Evolutionary conservation across 1,140 invertebrate genomes (phyloP).

Genomic region (Anoplolepis gracilipes): DNA sequence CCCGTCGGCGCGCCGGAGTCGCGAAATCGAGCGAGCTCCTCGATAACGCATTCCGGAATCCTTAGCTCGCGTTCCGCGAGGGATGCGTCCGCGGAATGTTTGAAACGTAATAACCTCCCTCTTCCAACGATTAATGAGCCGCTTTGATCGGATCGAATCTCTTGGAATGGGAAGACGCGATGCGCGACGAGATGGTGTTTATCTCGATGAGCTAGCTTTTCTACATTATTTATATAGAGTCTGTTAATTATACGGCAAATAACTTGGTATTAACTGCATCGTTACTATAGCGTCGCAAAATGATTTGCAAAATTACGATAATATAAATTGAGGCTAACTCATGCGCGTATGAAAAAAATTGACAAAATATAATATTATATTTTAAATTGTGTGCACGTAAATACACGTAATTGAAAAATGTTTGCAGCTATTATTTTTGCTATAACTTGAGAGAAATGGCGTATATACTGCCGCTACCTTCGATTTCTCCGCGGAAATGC

Average conservation of each 20-base stretch:
- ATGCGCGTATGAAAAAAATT: conserved; percentile 11
- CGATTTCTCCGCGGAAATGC: conserved; percentile 56
- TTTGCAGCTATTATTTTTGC: neutral
- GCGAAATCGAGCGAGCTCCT: neutral
- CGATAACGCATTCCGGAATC: conserved; percentile 22
- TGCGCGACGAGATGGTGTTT: conserved; percentile 5
- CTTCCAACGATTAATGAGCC: conserved; percentile 10
- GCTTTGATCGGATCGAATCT: neutral
- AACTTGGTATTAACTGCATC: neutral
- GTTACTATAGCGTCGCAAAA: too few species aligned
- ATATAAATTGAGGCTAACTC: neutral
- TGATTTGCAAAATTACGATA: conserved; percentile 8
- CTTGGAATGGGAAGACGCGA: neutral
- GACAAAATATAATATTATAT: neutral
- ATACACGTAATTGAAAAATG: neutral
- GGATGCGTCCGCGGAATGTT: conserved; percentile 7
- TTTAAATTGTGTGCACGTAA: neutral
- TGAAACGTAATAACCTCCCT: neutral
- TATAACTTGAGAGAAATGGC: conserved; percentile 6
- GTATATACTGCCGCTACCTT: neutral
- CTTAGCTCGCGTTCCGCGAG: neutral
- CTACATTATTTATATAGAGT: neutral
- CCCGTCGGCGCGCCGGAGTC: neutral
- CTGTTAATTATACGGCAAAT: conserved; percentile 17
- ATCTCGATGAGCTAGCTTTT: neutral